Conservation (phyloP, 2,797 vertebrate genomes). For the Brachyalestes nurse region DNA sequence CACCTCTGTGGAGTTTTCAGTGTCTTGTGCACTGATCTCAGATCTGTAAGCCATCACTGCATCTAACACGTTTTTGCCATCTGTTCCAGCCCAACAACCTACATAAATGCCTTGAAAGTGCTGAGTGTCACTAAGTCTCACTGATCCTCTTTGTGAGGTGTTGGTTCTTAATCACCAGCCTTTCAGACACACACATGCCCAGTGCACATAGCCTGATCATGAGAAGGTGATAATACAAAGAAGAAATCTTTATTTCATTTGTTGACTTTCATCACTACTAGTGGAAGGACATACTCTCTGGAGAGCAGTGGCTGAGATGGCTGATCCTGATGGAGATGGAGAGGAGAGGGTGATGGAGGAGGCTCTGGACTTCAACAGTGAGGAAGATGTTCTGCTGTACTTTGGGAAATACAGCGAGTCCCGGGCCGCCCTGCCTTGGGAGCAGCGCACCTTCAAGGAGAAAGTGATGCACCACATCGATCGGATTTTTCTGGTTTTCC, state of each 20-base stretch:
- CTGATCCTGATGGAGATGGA: conserved; percentile 55
- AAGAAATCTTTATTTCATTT: background rate
- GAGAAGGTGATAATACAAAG: background rate
- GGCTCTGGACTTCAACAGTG: conserved; percentile 58
- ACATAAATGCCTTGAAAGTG: conserved; percentile 74
- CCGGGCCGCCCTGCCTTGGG: conserved; percentile 69
- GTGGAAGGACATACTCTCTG: conserved; percentile 18
- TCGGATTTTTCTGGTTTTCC: conserved; percentile 72
- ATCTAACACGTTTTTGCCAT: conserved; percentile 32
- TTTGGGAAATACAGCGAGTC: conserved; percentile 66
- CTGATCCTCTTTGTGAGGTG: conserved; percentile 69
- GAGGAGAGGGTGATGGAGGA: conserved; percentile 59
- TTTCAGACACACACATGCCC: conserved; percentile 24
- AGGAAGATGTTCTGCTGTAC: conserved; percentile 58
- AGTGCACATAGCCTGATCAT: background rate
- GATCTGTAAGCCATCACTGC: background rate
- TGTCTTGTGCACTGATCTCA: background rate
- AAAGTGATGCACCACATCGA: conserved; percentile 72
- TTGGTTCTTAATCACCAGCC: conserved; percentile 50
- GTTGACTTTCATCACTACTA: background rate
- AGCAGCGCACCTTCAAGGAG: conserved; percentile 75
- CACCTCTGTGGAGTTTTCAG: no score
- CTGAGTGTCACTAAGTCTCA: conserved; percentile 76
- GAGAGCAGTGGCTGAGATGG: conserved; percentile 60
- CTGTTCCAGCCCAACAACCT: conserved; percentile 52